Evolutionary conservation across 1,140 invertebrate species (phyloP).

Genomic region (Bicyclus anynana): DNA sequence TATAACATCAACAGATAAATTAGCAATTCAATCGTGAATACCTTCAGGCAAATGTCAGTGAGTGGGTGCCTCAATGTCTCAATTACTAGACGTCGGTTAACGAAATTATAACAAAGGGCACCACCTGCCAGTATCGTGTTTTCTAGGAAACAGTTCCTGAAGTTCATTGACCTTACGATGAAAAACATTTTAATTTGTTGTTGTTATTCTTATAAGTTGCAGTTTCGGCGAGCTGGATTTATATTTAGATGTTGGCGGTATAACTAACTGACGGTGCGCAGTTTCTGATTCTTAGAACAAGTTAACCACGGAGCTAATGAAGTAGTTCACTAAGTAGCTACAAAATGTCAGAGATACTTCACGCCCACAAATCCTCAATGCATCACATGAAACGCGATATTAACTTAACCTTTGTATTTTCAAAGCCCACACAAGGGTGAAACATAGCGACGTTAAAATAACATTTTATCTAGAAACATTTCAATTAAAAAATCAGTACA

Average conservation of each 20-base stretch:
- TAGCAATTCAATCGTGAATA: conserved; percentile 30
- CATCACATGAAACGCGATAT: not conserved
- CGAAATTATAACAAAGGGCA: not conserved
- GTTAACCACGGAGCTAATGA: too few relatives aligned
- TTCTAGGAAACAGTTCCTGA: not conserved
- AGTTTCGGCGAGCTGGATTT: too few relatives aligned
- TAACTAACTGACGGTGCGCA: too few relatives aligned
- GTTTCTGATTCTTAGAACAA: too few relatives aligned
- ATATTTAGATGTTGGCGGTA: too few relatives aligned
- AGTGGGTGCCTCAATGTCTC: conserved; percentile 1
- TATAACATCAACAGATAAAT: conserved; percentile 34
- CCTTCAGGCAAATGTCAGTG: conserved; percentile 10
- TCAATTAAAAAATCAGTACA: not conserved
- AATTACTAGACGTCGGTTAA: not conserved
- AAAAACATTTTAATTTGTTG: too few relatives aligned
- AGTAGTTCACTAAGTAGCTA: too few relatives aligned
- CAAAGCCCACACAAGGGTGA: conserved; percentile 29
- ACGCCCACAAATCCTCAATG: not conserved
- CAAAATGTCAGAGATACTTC: not conserved
- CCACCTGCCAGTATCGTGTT: not conserved
- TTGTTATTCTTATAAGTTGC: too few relatives aligned
- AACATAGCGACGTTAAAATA: not conserved
- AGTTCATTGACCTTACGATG: not conserved
- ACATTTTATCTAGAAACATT: not conserved
- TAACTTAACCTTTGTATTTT: not conserved